Percentiles rank a stretch among this genome's conserved stretches.
phyloP scores from a whole-genome alignment of 2,888 invertebrate species.

The Invenusta paracnida region DNA sequence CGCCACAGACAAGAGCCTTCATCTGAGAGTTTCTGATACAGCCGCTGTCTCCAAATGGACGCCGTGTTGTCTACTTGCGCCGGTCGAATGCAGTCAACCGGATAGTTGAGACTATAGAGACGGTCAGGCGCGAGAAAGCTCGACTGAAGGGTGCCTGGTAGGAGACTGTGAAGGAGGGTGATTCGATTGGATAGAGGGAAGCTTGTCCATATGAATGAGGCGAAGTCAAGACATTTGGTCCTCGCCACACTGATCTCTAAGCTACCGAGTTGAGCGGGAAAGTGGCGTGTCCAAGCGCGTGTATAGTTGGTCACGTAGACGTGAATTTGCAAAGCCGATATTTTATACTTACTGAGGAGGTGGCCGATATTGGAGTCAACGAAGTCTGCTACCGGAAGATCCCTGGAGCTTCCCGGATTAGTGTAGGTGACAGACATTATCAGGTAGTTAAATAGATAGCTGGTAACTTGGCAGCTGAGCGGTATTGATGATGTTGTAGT shows the following conservation, averaged over 20 bases:
- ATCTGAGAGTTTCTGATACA: not conserved
- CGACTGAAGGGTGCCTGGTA: not conserved
- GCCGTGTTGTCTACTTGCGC: not conserved
- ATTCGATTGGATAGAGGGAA: not conserved
- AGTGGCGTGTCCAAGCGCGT: not conserved
- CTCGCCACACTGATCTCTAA: not conserved
- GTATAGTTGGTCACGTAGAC: not conserved
- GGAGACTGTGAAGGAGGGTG: not conserved
- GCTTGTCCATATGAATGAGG: not conserved
- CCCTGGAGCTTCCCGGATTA: not conserved
- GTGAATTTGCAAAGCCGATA: not conserved
- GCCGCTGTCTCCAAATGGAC: not conserved
- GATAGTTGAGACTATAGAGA: not conserved
- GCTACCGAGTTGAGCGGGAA: not conserved
- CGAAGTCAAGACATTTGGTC: not conserved
- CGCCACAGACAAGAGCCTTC: not conserved
- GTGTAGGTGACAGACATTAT: not conserved
- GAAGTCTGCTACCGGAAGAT: not conserved
- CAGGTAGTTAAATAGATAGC: not conserved
- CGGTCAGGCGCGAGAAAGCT: not conserved
- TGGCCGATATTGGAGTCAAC: not conserved
- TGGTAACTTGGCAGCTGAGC: not conserved
- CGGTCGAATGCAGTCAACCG: not conserved
- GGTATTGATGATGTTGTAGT: not conserved
- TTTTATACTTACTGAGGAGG: not conserved